Evolutionary conservation across 2,888 invertebrate species (phyloP), one percentile per base, ranked within the genome.

Genomic region (Sarcophaga carnaria): DNA sequence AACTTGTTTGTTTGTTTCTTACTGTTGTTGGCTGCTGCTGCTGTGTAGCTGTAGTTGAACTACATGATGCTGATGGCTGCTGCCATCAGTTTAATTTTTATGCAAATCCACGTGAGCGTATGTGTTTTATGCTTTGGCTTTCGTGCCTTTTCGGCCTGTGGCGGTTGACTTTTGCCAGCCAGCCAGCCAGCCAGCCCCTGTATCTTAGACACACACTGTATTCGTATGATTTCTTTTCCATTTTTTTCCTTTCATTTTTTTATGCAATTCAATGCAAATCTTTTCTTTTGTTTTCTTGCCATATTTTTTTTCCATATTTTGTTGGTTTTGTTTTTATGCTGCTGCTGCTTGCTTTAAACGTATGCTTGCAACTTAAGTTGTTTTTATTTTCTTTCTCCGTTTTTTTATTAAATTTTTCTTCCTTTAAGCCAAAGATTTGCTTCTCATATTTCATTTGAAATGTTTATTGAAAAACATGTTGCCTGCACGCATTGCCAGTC

Each of bases 51-150:
- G 37, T 10, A 37, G 37, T 37, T 37, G 37, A 37, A 37, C 37
- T 37, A 4, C 37, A 2, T 37, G 37, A 2, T 37, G 37, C 37
- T 8, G 8, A 71, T 81, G 81, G 81, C 81, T 71, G 67, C 45
- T 37, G 66, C 14, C 54, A 69, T 71, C 81, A 71, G 64, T 79
- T 78, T 37, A 37, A 20, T 80, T 87, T 37, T 82, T 87, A 87
- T 87, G 84, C 87, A 87, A 87, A 87, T 87, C 76, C 87, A 87
- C 84, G 84, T 87, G 87, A 87, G 81, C 76, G 71, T 77, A 54
- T 54, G 49, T 72, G 70, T 77, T 82, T 54, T 60, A 20, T n/a
- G 76, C 70, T 77, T 47, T 82, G 60, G 71, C 75, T 84, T 70
- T 25, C 37, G 2, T 6, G 25, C 14, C n/a, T 37, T n/a, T 67